Base-by-base conservation (phyloP, 2,888 invertebrate species). In the Eupelmus urozonus region DNA sequence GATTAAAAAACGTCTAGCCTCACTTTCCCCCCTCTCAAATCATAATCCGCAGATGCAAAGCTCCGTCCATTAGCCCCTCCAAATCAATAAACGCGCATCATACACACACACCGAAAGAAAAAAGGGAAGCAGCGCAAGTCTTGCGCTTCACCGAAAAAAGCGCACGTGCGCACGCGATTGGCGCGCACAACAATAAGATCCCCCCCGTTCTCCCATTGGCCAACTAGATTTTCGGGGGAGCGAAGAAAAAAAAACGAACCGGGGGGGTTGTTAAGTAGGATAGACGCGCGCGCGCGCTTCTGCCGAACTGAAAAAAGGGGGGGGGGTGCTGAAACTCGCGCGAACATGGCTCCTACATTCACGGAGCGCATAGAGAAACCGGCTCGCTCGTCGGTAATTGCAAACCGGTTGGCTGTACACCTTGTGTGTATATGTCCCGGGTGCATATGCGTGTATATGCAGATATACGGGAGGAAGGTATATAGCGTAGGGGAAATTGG, bases 111-210 rank as follows among this genome's bases (percentile, higher is more conserved):
- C 74, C 65, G 67, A 23, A n/a, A 9, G 16, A 40, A 55, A 49
- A 55, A 72, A 49, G 34, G 34, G 34, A 34, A 34, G 5, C 9
- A 34, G 34, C 34, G 34, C 9, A 34, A 34, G 34, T 9, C 34
- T 34, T 34, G 34, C 34, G 5, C 9, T 34, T 3, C 9, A 34
- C 34, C 7, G n/a, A 34, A 53, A 67, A 53, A 16, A 57, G 40
- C 1, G 5, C 82, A 78, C 82, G 84, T 83, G 84, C 84, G 55
- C 53, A 79, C 79, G 83, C 81, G 82, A 88, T 89, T 89, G 89
- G 88, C 84, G 49, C 83, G 81, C 82, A 81, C 84, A 85, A 88
- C 88, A 88, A 89, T 88, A 85, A 87, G 87, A 85, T 86, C 85
- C 87, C 85, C 87, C 85, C 83, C 42, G 82, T 82, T 83, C 82